Conservation (phyloP, 2,888 invertebrate species). For the Hydrotaea diabolus region DNA sequence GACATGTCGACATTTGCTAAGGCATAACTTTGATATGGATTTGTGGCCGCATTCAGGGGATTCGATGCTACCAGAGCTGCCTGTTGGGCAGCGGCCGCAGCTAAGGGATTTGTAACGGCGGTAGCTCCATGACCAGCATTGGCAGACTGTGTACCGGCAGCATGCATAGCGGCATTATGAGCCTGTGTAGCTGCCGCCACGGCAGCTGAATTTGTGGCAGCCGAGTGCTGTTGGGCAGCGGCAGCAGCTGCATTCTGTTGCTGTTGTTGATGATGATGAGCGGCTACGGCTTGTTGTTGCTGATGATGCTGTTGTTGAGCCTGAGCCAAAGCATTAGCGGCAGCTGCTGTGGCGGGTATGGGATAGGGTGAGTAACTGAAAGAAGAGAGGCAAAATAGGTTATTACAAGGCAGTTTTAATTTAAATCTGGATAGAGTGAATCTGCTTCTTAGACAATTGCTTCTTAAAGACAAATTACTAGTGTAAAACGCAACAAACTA, state of each 20-base stretch:
- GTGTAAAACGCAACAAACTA: no score
- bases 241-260: conserved; percentile 77
- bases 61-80: conserved; percentile 83
- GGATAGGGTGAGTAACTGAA: conserved; percentile 85
- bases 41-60: conserved; percentile 85
- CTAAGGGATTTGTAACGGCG: conserved; percentile 78
- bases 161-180: conserved; percentile 66
- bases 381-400: background rate
- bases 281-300: conserved; percentile 72
- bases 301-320: conserved; percentile 79
- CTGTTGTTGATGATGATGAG: conserved; percentile 77
- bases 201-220: conserved; percentile 70
- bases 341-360: conserved; percentile 81
- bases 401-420: background rate
- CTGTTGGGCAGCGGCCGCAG: conserved; percentile 82
- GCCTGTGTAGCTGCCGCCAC: conserved; percentile 75
- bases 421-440: no score
- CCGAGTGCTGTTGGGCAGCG: conserved; percentile 69
- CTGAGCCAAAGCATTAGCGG: conserved; percentile 70
- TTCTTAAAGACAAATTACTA: no score
- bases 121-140: conserved; percentile 72
- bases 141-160: conserved; percentile 71
- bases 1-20: conserved; percentile 95
- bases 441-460: no score
- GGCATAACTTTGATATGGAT: conserved; percentile 89